Conservation (phyloP, 37 sponge, comb jelly and placozoan genomes). For the Beroe ovata region DNA sequence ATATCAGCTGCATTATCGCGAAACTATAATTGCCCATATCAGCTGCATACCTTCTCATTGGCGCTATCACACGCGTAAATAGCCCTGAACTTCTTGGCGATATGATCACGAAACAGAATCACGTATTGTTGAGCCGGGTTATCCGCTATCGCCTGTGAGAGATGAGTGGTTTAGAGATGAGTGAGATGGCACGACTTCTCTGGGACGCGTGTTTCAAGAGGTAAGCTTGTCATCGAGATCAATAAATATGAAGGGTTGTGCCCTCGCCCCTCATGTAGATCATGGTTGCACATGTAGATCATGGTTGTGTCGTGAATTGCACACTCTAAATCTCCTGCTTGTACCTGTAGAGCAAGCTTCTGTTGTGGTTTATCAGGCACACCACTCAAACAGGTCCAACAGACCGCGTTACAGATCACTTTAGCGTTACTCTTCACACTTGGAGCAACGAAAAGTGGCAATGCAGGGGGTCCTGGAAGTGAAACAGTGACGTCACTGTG, state of each 20-base stretch:
- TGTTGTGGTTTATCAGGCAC: constrained; percentile 51
- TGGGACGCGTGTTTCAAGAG: too few relatives aligned
- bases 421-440: constrained; percentile 59
- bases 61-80: constrained; percentile 27
- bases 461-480: constrained; percentile 63
- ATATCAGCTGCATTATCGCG: too few relatives aligned
- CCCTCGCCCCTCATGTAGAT: too few relatives aligned
- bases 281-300: too few relatives aligned
- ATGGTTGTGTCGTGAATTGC: too few relatives aligned
- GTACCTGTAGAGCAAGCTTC: constrained; percentile 42
- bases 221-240: too few relatives aligned
- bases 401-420: constrained; percentile 62
- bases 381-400: constrained; percentile 62
- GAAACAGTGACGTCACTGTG: too few relatives aligned
- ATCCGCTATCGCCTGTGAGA: constrained; percentile 40
- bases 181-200: too few relatives aligned
- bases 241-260: too few relatives aligned
- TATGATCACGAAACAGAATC: constrained; percentile 36
- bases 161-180: too few relatives aligned
- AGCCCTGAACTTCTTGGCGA: constrained; percentile 58
- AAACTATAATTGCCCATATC: too few relatives aligned
- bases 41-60: background rate
- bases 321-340: too few relatives aligned
- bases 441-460: constrained; percentile 48
- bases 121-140: constrained; percentile 39